Evolutionary conservation across 2,888 invertebrate species (phyloP).

Genomic region (Gonocerus acuteangulatus): DNA sequence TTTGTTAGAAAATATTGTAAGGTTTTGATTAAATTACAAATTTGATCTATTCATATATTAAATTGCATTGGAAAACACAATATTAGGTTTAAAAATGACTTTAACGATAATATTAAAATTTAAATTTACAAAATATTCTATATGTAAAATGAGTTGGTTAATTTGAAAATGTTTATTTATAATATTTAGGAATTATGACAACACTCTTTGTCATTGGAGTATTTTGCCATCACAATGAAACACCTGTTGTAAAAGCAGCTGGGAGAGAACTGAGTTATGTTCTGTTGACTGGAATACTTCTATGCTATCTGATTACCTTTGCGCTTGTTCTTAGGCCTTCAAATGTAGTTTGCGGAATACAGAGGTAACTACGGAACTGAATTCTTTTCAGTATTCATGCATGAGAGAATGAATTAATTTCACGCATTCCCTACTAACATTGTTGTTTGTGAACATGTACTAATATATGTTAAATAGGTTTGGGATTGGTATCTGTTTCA

Average conservation of each 20-base stretch:
- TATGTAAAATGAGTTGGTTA: too few species aligned
- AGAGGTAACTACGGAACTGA: conserved; percentile 54
- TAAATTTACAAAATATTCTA: too few species aligned
- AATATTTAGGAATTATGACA: conserved; percentile 75
- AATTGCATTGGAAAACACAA: too few species aligned
- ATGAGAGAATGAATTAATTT: too few species aligned
- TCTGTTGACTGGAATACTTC: conserved; percentile 77
- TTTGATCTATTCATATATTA: too few species aligned
- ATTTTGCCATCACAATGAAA: conserved; percentile 79
- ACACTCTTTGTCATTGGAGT: conserved; percentile 68
- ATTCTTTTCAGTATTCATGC: too few species aligned
- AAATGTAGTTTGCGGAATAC: conserved; percentile 80
- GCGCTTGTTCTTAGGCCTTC: conserved; percentile 79
- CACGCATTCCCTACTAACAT: too few species aligned
- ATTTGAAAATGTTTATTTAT: too few species aligned
- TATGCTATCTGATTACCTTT: conserved; percentile 90
- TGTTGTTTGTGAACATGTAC: not conserved
- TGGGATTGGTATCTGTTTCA: conserved; percentile 87
- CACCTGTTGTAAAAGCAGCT: conserved; percentile 92
- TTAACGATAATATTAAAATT: too few species aligned
- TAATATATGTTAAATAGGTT: conserved; percentile 50
- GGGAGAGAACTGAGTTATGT: conserved; percentile 86
- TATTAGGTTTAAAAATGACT: too few species aligned
- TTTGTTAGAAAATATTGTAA: too few species aligned
- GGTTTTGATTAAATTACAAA: too few species aligned